These are phyloP conservation scores for Denticeps clupeoides DNA, from an alignment of 2,797 vertebrate genomes.

Conservation along the genomic window DNA sequence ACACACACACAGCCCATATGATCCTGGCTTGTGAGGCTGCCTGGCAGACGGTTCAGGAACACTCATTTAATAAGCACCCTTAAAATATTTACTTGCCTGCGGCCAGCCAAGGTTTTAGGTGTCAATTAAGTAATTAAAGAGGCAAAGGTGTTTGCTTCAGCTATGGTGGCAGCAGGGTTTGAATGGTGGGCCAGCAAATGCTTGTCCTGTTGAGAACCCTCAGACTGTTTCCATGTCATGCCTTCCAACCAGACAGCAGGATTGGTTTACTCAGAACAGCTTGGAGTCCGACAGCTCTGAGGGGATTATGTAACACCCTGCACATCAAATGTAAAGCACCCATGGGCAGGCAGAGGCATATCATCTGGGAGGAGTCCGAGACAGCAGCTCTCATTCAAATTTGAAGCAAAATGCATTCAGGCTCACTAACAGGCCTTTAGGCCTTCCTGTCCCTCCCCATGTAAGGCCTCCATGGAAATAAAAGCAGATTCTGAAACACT, in stretches of 20 bases:
- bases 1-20: conserved; percentile 17
- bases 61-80: conserved; percentile 38
- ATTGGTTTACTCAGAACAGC: conserved; percentile 30
- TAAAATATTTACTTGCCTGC: conserved; percentile 49
- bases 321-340: conserved; percentile 10
- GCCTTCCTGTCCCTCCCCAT: no score
- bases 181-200: neutral
- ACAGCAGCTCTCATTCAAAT: no score
- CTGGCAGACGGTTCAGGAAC: conserved; percentile 30
- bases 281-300: conserved; percentile 17
- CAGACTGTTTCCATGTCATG: conserved; percentile 29
- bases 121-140: conserved; percentile 50
- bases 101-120: conserved; percentile 33
- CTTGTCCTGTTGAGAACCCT: conserved; percentile 11
- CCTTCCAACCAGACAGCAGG: conserved; percentile 19
- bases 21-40: conserved; percentile 20
- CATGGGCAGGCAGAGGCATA: neutral
- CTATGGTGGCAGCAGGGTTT: neutral
- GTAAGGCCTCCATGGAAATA: no score
- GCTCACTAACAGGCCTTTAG: no score
- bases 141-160: conserved; percentile 28
- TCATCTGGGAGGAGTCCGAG: neutral
- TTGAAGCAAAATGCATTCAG: no score
- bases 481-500: no score
- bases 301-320: conserved; percentile 18